phyloP scores from a whole-genome alignment of 2,113 vertebrate genomes.

The Charina bottae region DNA sequence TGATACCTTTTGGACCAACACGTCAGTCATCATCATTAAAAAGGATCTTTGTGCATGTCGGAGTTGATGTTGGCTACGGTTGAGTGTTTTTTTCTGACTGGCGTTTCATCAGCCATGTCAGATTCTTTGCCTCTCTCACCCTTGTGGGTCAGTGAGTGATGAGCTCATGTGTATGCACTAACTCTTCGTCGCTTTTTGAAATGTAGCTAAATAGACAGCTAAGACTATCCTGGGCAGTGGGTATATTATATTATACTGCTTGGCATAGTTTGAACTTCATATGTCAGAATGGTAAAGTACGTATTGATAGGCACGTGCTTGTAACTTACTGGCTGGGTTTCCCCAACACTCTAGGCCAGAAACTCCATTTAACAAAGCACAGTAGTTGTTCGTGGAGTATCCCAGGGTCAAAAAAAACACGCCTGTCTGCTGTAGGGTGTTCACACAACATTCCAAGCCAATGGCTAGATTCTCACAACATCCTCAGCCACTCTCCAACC shows the following conservation, averaged over 20 bases:
- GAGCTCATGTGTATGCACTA: neutral
- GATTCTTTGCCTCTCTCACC: neutral
- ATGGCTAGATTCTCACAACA: neutral
- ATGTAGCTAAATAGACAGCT: neutral
- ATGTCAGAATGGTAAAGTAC: neutral
- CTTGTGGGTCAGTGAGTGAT: neutral
- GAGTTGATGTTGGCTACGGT: neutral
- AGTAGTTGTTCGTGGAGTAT: neutral
- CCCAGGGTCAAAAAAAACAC: neutral
- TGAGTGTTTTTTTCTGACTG: neutral
- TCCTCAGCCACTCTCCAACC: neutral
- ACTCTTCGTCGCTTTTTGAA: neutral
- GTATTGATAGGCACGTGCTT: neutral
- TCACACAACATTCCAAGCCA: neutral
- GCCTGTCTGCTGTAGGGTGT: neutral
- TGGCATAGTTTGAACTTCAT: neutral
- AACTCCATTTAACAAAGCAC: neutral
- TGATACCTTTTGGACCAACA: neutral
- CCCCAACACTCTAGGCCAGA: neutral
- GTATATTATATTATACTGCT: neutral
- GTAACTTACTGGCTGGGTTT: neutral
- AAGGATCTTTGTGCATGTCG: neutral
- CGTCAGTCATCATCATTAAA: neutral
- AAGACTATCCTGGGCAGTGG: neutral
- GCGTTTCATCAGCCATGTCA: neutral